Base-by-base conservation (phyloP, 2,888 invertebrate genomes). In the Pterostichus niger region DNA sequence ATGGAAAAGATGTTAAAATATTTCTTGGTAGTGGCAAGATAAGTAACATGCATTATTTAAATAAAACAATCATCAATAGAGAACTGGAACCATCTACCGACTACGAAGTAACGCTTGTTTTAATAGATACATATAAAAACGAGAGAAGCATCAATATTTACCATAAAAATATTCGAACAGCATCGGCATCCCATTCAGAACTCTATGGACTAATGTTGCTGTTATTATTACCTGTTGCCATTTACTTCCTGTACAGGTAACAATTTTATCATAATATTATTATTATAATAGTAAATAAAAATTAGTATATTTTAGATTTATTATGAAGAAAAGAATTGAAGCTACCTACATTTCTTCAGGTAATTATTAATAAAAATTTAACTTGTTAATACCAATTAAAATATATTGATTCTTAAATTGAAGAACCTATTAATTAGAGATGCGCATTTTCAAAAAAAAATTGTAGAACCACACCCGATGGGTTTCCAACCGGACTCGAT, bases 241-340 rank as follows among this genome's bases (percentile, higher is more conserved):
- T 15, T 7, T 82, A 13, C 10, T 82, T 82, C n/a, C 13, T 75
- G 6, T 82, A 82, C 49, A 75, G 75, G 82, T 82, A 56, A 56
- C 1, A 6, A 40, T 40, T 40, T 40, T 7, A 7, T 40, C 9
- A 40, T 40, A 5, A 40, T 3, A 24, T 24, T 3, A 24, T 9
- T 40, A 40, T 35, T 6, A 35, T 35, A 35, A 35, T 35, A 5
- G 35, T 35, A 5, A 40, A 40, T 40, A 40, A 40, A 40, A 24
- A 24, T 24, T 2, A 24, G 3, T 24, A 24, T 24, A 24, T 49
- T 49, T 10, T 13, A 49, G 49, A 49, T 49, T 9, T n/a, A 13
- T 49, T 11, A 49, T 6, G 11, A 49, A 49, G 11, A 49, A 49
- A 11, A 11, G 5, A 11, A 49, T n/a, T 49, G 13, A 49, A n/a